Evolutionary conservation across 2,797 vertebrate genomes (phyloP).

Genomic region (Syngnathus acus): DNA sequence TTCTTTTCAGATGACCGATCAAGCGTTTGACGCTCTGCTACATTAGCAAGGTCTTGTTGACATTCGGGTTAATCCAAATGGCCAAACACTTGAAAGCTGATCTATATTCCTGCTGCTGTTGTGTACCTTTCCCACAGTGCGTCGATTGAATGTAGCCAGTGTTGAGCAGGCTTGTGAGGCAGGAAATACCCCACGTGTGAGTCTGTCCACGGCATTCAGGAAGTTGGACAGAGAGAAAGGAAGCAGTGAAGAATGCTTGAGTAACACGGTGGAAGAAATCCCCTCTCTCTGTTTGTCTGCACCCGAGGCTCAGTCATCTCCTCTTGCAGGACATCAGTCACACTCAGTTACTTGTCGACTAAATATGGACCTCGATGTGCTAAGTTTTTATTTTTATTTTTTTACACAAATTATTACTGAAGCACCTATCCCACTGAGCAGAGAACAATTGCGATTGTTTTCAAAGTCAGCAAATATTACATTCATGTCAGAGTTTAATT

Average conservation of each 20-base stretch:
- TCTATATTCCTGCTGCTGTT: not conserved
- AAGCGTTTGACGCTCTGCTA: not conserved
- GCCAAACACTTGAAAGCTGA: not conserved
- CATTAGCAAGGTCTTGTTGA: slow-evolving; percentile 22
- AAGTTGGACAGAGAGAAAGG: slow-evolving; percentile 55
- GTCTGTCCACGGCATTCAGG: slow-evolving; percentile 55
- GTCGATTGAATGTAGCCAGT: slow-evolving; percentile 6
- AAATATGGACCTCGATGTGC: not conserved
- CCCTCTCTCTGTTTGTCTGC: slow-evolving; percentile 3
- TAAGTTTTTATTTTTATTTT: not conserved
- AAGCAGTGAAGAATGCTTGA: slow-evolving; percentile 58
- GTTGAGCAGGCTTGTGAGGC: slow-evolving; percentile 27
- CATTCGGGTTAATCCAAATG: slow-evolving; percentile 12
- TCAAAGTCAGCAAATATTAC: too few relatives aligned
- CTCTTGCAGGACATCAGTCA: not conserved
- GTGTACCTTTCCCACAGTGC: slow-evolving; percentile 7
- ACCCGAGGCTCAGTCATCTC: not conserved
- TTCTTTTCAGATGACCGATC: not conserved
- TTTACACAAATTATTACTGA: not conserved
- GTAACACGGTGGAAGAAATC: slow-evolving; percentile 39
- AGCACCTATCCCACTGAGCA: not conserved
- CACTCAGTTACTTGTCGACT: not conserved
- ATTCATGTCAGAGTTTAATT: too few relatives aligned
- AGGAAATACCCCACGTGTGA: slow-evolving; percentile 63
- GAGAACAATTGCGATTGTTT: too few relatives aligned